Percentiles rank a stretch among this genome's conserved stretches.
These are phyloP conservation scores for Leguminivora glycinivorella DNA, from an alignment of 1,140 invertebrate species.

Conservation along the genomic window DNA sequence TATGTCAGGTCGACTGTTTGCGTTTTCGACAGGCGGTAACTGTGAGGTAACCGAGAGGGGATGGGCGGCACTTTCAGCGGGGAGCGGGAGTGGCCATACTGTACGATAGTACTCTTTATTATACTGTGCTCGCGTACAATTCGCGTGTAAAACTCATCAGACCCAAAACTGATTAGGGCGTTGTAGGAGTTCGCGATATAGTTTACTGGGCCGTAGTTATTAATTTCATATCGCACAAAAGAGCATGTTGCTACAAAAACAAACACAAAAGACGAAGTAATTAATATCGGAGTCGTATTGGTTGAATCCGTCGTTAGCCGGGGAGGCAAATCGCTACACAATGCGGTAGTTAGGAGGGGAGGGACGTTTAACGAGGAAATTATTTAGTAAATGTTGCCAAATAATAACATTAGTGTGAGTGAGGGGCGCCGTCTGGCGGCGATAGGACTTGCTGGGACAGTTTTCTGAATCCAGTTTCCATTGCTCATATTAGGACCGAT, in stretches of 20 bases:
- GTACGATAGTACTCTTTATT: too few relatives aligned
- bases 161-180: constrained; percentile 51
- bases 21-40: too few relatives aligned
- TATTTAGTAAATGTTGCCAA: constrained; percentile 78
- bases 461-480: neutral
- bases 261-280: constrained; percentile 64
- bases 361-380: constrained; percentile 75
- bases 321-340: constrained; percentile 55
- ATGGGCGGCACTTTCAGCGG: too few relatives aligned
- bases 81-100: too few relatives aligned
- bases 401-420: constrained; percentile 74
- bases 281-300: constrained; percentile 68
- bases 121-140: too few relatives aligned
- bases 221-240: constrained; percentile 71
- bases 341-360: constrained; percentile 69
- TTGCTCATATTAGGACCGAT: neutral
- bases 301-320: constrained; percentile 54
- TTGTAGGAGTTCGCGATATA: constrained; percentile 48
- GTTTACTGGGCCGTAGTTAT: constrained; percentile 61
- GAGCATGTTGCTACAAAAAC: constrained; percentile 73
- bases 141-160: constrained; percentile 72
- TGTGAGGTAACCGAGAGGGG: too few relatives aligned
- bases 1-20: too few relatives aligned
- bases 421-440: constrained; percentile 39
- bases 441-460: constrained; percentile 19